A percentile compares a stretch with the other conserved stretches of the same genome.
Evolutionary conservation across 2,888 invertebrate genomes (phyloP).

Genomic region (Crepidodera aurea): DNA sequence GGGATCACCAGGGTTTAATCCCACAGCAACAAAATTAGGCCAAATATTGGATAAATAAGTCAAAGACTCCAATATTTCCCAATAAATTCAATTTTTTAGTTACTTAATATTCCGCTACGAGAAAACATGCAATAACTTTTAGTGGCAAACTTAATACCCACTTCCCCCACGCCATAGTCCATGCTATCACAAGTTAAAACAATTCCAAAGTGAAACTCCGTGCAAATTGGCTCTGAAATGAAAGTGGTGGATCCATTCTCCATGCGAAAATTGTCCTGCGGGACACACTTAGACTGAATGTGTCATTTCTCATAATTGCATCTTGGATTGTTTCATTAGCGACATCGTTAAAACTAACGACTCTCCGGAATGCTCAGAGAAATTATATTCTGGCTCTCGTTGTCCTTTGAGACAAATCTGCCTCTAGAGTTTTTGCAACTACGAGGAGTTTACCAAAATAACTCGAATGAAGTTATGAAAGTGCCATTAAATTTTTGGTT

Average conservation of each 20-base stretch:
- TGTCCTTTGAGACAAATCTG: constrained; percentile 29
- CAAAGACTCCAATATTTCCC: too few relatives aligned
- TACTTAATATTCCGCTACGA: too few relatives aligned
- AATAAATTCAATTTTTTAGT: too few relatives aligned
- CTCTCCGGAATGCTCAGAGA: constrained; percentile 56
- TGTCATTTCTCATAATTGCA: constrained; percentile 63
- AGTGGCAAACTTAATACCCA: too few relatives aligned
- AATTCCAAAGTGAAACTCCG: constrained; percentile 21
- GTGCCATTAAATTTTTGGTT: neutral
- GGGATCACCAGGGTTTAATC: too few relatives aligned
- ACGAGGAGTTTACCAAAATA: constrained; percentile 13
- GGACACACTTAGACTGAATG: constrained; percentile 57
- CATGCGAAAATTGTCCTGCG: constrained; percentile 47
- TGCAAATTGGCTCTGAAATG: constrained; percentile 39
- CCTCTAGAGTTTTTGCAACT: constrained; percentile 11
- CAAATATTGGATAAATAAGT: too few relatives aligned
- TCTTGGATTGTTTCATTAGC: constrained; percentile 63
- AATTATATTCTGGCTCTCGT: constrained; percentile 54
- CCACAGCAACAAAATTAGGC: too few relatives aligned
- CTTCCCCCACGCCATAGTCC: neutral
- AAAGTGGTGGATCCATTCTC: constrained; percentile 38
- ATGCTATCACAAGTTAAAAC: constrained; percentile 20
- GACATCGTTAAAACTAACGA: constrained; percentile 63
- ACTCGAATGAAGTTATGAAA: neutral
- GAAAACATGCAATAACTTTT: too few relatives aligned